These are phyloP conservation scores for western clawed frog (Xenopus tropicalis) DNA, from an alignment of 2,113 vertebrate species.

Conservation along the genomic window UCB_Xtro_10.0 CM004450.2:67663501-67664000, in stretches of 20 bases:
- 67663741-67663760: slow-evolving; percentile 48
- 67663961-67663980: slow-evolving; percentile 19
- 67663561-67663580: no score
- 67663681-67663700: no score
- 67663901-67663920: slow-evolving; percentile 59
- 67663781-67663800: slow-evolving; percentile 57
- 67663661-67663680: no score
- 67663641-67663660: no score
- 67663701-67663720: slow-evolving; percentile 1
- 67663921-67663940: slow-evolving; percentile 47
- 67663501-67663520: no score
- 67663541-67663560: no score
- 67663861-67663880: slow-evolving; percentile 64
- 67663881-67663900: slow-evolving; percentile 57
- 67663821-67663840: slow-evolving; percentile 66
- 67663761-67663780: slow-evolving; percentile 39
- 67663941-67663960: slow-evolving; percentile 22
- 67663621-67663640: no score
- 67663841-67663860: slow-evolving; percentile 65
- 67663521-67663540: no score
- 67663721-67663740: slow-evolving; percentile 45
- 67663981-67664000: slow-evolving; percentile 1
- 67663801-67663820: slow-evolving; percentile 65
- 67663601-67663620: no score
- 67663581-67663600: no score